These are phyloP conservation scores for Thinocorus orbignyianus DNA, from an alignment of 2,113 vertebrate genomes.

Conservation along the genomic window DNA sequence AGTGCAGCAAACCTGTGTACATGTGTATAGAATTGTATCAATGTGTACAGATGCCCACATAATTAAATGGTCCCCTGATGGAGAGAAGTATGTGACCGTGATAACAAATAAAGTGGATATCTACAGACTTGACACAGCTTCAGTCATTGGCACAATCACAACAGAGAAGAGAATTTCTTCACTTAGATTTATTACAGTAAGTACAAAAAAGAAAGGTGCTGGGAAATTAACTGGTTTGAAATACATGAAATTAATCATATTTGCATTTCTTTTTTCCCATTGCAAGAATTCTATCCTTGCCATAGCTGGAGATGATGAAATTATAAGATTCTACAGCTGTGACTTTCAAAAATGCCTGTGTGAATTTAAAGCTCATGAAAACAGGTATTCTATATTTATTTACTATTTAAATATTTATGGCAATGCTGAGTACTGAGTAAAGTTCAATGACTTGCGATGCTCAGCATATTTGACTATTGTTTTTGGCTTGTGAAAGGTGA, in stretches of 20 bases:
- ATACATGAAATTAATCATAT: background rate
- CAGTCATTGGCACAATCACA: constrained; percentile 79
- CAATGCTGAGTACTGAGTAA: background rate
- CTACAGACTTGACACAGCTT: constrained; percentile 87
- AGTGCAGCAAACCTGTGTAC: background rate
- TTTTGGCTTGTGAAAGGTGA: background rate
- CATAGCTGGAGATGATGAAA: constrained; percentile 89
- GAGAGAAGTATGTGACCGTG: constrained; percentile 85
- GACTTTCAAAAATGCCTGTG: constrained; percentile 79
- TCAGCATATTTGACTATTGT: background rate
- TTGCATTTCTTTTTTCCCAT: background rate
- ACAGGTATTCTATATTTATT: constrained; percentile 79
- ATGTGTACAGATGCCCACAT: constrained; percentile 85
- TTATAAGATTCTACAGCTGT: constrained; percentile 83
- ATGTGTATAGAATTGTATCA: background rate
- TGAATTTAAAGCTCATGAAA: constrained; percentile 95
- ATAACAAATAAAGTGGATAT: constrained; percentile 81
- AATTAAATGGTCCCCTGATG: constrained; percentile 91
- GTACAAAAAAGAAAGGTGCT: constrained; percentile 24
- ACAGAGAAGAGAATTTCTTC: constrained; percentile 88
- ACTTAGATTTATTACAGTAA: constrained; percentile 88
- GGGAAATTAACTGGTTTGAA: background rate
- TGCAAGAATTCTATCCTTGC: constrained; percentile 85
- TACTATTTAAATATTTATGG: background rate
- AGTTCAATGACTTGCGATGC: background rate